A percentile compares a stretch with the other conserved stretches of the same genome.
Evolutionary conservation across 2,888 invertebrate species (phyloP).

Genomic region (Augiades crinisus): DNA sequence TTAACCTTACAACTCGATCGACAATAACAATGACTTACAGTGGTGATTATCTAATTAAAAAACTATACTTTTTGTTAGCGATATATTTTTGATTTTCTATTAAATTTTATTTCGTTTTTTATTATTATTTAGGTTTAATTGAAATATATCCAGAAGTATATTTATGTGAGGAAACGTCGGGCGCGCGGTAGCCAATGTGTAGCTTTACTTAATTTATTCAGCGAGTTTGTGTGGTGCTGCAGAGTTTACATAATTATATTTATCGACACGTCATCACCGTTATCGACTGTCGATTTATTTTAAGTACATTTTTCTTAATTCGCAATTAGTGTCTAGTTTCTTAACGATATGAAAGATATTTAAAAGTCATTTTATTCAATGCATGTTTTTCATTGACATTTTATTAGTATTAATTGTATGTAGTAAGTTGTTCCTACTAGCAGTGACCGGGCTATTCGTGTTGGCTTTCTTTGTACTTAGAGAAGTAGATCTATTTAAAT

Average conservation of each 20-base stretch:
- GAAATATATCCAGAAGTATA: background rate
- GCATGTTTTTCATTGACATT: constrained; percentile 28
- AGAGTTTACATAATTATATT: constrained; percentile 33
- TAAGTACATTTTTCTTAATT: constrained; percentile 31
- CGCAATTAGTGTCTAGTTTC: constrained; percentile 28
- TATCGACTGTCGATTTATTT: constrained; percentile 26
- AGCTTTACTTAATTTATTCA: constrained; percentile 40
- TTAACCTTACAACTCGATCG: no score
- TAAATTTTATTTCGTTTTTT: no score
- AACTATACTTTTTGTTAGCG: no score
- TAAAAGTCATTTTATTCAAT: constrained; percentile 26
- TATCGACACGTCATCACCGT: constrained; percentile 16
- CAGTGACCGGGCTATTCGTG: constrained; percentile 20
- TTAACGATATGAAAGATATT: constrained; percentile 27
- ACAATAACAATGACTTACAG: no score
- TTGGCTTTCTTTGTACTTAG: constrained; percentile 2
- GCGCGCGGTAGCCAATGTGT: constrained; percentile 16
- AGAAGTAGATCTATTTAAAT: background rate
- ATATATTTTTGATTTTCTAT: no score
- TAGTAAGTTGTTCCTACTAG: constrained; percentile 38
- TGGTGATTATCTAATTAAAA: no score
- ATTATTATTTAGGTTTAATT: constrained; percentile 5
- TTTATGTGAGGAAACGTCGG: no score
- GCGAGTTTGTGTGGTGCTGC: constrained; percentile 42
- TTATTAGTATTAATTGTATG: constrained; percentile 28